Evolutionary conservation across 2,888 invertebrate genomes (phyloP), one percentile per base, ranked within the genome.

Genomic region (Tethea ocularis): DNA sequence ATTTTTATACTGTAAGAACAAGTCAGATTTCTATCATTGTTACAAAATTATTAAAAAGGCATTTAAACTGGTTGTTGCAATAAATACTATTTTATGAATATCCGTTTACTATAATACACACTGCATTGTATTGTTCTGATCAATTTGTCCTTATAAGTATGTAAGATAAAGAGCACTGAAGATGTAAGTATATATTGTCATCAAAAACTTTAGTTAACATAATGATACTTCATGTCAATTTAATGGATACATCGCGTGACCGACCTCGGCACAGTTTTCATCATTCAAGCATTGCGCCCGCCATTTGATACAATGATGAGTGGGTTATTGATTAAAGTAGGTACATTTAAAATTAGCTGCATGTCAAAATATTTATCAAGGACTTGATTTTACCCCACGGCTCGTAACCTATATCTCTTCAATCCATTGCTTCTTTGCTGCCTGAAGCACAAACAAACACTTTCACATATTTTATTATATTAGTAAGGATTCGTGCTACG

Each of bases 211-310:
- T 66, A 71, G 62, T 67, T 68, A 72, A 74, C 69, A 72, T 74
- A 71, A 69, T 69, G 69, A 78, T 77, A 70, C 74, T 76, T 75
- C 72, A 77, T 77, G 77, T 80, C 77, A 79, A 80, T 84, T 74
- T 87, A 84, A 88, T 87, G 82, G 78, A 74, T 66, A 64, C 63
- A 83, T 89, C 82, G 90, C 89, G 89, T 90, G 90, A 76, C 78
- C 65, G 81, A 57, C 86, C 87, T 86, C 80, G 86, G 71, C 84
- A 83, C 71, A 77, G 63, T 84, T 85, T 69, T 65, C 71, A 69
- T 74, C 63, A 67, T 72, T 79, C 70, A 75, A 83, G 74, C 70
- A 72, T 72, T 71, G 57, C 63, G 64, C 66, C 66, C 68, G 71
- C 74, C 69, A 72, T 78, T 79, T 77, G 75, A 81, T 79, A 75